Conservation (phyloP, 2,797 vertebrate genomes). For the Orestias chungarensis region DNA sequence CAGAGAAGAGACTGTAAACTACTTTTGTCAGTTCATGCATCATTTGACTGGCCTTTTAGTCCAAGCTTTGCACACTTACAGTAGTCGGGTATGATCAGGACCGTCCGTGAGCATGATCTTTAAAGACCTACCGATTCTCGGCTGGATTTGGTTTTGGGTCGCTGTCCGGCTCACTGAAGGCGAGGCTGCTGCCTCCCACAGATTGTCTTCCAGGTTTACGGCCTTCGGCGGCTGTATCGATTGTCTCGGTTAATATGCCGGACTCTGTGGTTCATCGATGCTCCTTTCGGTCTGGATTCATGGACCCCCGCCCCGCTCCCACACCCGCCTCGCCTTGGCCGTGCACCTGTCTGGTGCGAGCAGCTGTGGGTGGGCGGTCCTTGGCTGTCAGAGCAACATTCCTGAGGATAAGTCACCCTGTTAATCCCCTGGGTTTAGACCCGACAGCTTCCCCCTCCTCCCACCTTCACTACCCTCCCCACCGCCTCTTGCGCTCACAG, state of each 20-base stretch:
- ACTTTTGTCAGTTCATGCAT: no score
- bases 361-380: slow-evolving; percentile 80
- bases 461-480: slow-evolving; percentile 43
- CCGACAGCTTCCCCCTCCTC: slow-evolving; percentile 49
- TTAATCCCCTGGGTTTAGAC: slow-evolving; percentile 80
- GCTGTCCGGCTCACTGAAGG: neutral
- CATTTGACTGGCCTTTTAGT: no score
- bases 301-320: slow-evolving; percentile 27
- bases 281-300: slow-evolving; percentile 25
- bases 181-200: neutral
- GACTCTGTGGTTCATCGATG: slow-evolving; percentile 45
- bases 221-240: slow-evolving; percentile 7
- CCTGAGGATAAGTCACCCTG: slow-evolving; percentile 81
- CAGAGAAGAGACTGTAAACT: no score
- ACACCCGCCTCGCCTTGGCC: slow-evolving; percentile 43
- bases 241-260: slow-evolving; percentile 34
- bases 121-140: neutral
- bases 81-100: neutral
- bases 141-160: neutral
- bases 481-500: no score
- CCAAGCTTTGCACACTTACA: neutral
- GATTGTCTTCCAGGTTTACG: neutral
- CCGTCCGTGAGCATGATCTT: neutral
- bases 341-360: slow-evolving; percentile 79
- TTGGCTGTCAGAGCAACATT: slow-evolving; percentile 80